Percentiles rank a stretch among this genome's conserved stretches.
Conservation (phyloP, 92 coral and sea anemone species). For the Epizoanthus rinbou region DNA sequence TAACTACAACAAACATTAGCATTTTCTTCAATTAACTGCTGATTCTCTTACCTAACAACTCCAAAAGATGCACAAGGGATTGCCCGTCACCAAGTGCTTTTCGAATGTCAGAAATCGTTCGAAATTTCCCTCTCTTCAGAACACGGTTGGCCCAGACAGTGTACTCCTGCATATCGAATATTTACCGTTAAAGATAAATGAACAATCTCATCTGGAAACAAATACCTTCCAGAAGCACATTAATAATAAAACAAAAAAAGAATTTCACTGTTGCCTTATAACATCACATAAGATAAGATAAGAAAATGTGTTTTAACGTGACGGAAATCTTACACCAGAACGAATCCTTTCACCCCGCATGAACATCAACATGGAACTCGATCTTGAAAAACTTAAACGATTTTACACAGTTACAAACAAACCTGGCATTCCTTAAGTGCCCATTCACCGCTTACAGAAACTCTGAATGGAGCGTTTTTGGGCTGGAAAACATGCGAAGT, state of each 20-base stretch:
- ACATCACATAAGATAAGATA: neutral
- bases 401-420: neutral
- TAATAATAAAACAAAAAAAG: neutral
- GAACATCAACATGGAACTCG: neutral
- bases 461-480: constrained; percentile 82
- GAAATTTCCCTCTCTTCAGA: constrained; percentile 74
- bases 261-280: neutral
- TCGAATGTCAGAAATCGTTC: constrained; percentile 84
- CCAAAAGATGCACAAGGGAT: constrained; percentile 85
- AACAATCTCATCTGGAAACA: neutral
- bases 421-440: constrained; percentile 89
- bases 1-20: constrained; percentile 23
- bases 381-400: neutral
- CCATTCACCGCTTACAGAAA: constrained; percentile 93
- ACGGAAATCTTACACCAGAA: neutral
- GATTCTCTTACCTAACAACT: constrained; percentile 74
- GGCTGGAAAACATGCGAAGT: constrained; percentile 66
- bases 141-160: constrained; percentile 86
- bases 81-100: constrained; percentile 93
- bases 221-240: neutral
- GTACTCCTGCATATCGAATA: constrained; percentile 69
- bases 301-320: neutral
- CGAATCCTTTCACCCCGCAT: constrained; percentile 1
- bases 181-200: neutral
- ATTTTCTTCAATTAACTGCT: constrained; percentile 8